These are phyloP conservation scores for Tupiocoris notatus DNA, from an alignment of 2,888 invertebrate species.

Conservation along the genomic window DNA sequence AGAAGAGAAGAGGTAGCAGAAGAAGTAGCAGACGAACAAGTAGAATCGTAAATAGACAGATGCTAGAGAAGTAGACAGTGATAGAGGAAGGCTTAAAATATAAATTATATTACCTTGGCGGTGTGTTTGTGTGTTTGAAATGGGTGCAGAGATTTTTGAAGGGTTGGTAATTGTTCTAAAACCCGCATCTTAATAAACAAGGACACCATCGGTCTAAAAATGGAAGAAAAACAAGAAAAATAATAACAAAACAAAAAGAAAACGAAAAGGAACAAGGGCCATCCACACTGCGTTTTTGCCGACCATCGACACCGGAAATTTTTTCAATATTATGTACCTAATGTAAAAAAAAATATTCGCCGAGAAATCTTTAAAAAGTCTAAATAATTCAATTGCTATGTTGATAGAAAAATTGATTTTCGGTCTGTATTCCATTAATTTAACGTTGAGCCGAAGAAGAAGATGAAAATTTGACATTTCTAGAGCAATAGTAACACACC, in stretches of 20 bases:
- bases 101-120: conserved; percentile 43
- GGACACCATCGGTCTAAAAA: conserved; percentile 48
- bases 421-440: too few relatives aligned
- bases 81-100: conserved; percentile 33
- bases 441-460: too few relatives aligned
- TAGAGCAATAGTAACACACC: too few relatives aligned
- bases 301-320: not conserved
- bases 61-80: conserved; percentile 32
- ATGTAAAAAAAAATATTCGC: too few relatives aligned
- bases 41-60: conserved; percentile 31
- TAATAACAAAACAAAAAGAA: conserved; percentile 1
- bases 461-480: too few relatives aligned
- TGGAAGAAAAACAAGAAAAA: conserved; percentile 8
- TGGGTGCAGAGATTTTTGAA: conserved; percentile 42
- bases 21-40: conserved; percentile 24
- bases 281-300: not conserved
- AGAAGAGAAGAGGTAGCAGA: conserved; percentile 26
- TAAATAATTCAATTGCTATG: too few relatives aligned
- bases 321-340: not conserved
- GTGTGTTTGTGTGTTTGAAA: conserved; percentile 46
- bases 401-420: too few relatives aligned
- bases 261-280: conserved; percentile 1
- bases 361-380: too few relatives aligned
- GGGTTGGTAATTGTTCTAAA: conserved; percentile 42
- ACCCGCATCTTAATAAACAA: conserved; percentile 48